phyloP scores from a whole-genome alignment of 2,888 invertebrate species.

The Latheticus oryzae region DNA sequence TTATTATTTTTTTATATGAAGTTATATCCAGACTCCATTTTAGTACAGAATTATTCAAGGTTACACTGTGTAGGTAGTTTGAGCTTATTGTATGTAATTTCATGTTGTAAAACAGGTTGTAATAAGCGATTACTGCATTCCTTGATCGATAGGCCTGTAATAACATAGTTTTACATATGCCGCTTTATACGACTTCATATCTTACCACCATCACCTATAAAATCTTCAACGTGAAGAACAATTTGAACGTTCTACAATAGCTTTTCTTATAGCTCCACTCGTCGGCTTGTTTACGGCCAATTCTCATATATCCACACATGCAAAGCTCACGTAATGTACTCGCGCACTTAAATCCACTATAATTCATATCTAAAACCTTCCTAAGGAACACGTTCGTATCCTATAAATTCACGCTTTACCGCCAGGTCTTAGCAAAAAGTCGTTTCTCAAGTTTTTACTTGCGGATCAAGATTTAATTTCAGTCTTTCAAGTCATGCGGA shows the following conservation, averaged over 20 bases:
- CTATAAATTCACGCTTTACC: constrained; percentile 24
- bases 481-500: background rate
- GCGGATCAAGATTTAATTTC: constrained; percentile 24
- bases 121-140: constrained; percentile 54
- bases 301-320: constrained; percentile 42
- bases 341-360: constrained; percentile 30
- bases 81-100: constrained; percentile 44
- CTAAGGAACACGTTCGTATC: constrained; percentile 28
- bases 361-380: constrained; percentile 36
- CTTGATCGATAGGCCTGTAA: constrained; percentile 56
- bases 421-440: constrained; percentile 6
- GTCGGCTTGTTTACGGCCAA: constrained; percentile 47
- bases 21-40: constrained; percentile 27
- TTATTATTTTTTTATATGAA: constrained; percentile 34
- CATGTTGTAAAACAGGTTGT: constrained; percentile 51
- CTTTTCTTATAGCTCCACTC: constrained; percentile 45
- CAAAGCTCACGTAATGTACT: constrained; percentile 37
- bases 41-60: constrained; percentile 35
- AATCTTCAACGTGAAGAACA: constrained; percentile 47
- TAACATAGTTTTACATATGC: constrained; percentile 54
- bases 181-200: constrained; percentile 50
- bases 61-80: constrained; percentile 43
- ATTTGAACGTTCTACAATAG: constrained; percentile 47
- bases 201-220: constrained; percentile 48
- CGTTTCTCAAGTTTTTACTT: constrained; percentile 20